Evolutionary conservation across 2,888 invertebrate genomes (phyloP).

Genomic region (Ramazzottius varieornatus): DNA sequence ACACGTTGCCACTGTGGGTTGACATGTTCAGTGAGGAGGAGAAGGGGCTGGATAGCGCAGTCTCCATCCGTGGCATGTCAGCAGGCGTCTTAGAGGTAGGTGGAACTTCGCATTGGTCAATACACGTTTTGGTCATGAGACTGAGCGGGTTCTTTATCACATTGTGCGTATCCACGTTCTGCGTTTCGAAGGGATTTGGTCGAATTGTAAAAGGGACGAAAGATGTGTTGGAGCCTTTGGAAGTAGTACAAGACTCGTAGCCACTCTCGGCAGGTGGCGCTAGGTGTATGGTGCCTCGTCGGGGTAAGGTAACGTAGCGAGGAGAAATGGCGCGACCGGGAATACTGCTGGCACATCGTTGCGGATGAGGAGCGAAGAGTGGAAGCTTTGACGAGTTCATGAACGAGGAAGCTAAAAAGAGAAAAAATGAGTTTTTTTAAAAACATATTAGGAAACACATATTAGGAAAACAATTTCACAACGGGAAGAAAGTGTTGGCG

Average conservation of each 20-base stretch:
- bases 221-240: no score
- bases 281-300: neutral
- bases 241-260: neutral
- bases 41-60: neutral
- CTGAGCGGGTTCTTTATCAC: neutral
- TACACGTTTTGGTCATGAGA: neutral
- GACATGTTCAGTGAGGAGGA: slow-evolving; percentile 1
- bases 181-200: neutral
- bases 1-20: neutral
- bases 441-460: no score
- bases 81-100: no score
- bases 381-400: neutral
- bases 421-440: neutral
- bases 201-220: neutral
- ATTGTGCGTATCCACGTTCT: neutral
- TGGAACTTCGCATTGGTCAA: neutral
- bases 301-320: neutral
- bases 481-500: no score
- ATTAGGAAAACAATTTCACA: no score
- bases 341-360: neutral
- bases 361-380: neutral
- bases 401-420: neutral
- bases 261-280: neutral
- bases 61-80: no score
- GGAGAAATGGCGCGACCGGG: neutral